phyloP scores from a whole-genome alignment of 2,113 vertebrate genomes.

The Origma solitaria region DNA sequence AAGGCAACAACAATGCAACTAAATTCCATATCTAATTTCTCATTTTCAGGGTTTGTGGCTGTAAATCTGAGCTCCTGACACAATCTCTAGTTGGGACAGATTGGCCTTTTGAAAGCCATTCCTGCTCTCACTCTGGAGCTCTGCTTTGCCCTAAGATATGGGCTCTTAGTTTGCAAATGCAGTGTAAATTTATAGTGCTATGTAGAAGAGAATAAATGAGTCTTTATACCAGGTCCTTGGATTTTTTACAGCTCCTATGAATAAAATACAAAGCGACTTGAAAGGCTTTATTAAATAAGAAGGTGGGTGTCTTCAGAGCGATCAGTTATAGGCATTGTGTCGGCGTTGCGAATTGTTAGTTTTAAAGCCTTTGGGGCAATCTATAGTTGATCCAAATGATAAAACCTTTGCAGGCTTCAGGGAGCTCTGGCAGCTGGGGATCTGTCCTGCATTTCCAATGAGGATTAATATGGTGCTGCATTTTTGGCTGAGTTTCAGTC shows the following conservation, averaged over 20 bases:
- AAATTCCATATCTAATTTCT: background rate
- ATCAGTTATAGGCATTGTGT: conserved; percentile 14
- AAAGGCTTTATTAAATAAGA: conserved; percentile 53
- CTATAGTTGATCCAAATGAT: background rate
- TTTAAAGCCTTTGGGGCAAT: conserved; percentile 32
- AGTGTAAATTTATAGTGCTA: conserved; percentile 51
- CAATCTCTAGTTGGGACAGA: conserved; percentile 1
- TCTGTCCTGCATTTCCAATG: background rate
- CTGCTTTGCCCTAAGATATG: conserved; percentile 48
- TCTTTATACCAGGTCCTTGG: conserved; percentile 38
- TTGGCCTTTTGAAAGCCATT: conserved; percentile 39
- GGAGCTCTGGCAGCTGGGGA: background rate
- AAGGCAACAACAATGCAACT: background rate
- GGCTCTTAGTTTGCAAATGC: conserved; percentile 54
- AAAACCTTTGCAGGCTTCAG: background rate
- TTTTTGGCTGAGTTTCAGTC: background rate
- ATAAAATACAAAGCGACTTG: conserved; percentile 54
- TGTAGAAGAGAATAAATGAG: conserved; percentile 56
- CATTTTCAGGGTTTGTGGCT: background rate
- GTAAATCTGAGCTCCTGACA: background rate
- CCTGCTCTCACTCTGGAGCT: conserved; percentile 4
- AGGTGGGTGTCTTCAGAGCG: background rate
- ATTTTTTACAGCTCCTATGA: conserved; percentile 59
- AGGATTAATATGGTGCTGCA: fast-evolving
- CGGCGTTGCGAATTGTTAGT: background rate